Base-by-base conservation (phyloP, 2,888 invertebrate species). In the Heliconius aoede region DNA sequence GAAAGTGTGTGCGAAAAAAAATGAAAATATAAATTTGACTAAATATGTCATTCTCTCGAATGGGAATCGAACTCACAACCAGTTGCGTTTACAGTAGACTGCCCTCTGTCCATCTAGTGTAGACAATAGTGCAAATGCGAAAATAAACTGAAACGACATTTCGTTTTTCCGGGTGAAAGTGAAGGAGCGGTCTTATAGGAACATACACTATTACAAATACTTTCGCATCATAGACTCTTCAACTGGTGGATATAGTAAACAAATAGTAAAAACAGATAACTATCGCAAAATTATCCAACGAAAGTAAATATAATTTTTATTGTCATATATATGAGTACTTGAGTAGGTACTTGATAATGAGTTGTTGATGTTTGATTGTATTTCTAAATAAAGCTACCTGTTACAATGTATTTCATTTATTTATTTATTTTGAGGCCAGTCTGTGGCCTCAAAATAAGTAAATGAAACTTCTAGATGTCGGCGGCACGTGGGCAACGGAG, bases 121-220 rank as follows among this genome's bases (percentile, higher is more conserved):
- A 7, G 15, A 51, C 64, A 30, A 69, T 55, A 8, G n/a, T 69
- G 26, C 51, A 69, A 69, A 69, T 69, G 55, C 3, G n/a, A 55
- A 69, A 69, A 69, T 30, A 69, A 69, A 55, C 46, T 46, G 28
- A 51, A 73, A 55, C 68, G 40, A 65, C 30, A 46, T 61, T 60
- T 61, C 0, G 46, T 74, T 83, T 81, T 81, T 83, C 83, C 80
- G 79, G 82, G 83, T 83, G 83, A 83, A 83, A 83, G 83, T 82
- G 67, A 78, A 79, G 78, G 80, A 79, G 74, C 71, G 76, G 77
- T 75, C 78, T 75, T 68, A 68, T 61, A 74, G 76, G 75, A 76
- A 65, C 67, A 40, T 60, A 76, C 75, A 76, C 77, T 7, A 78
- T 72, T 73, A 67, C n/a, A 79, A 51, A 62, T 73, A 72, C 72